These are phyloP conservation scores for Acronicta aceris DNA, from an alignment of 2,888 invertebrate species.

Conservation along the genomic window DNA sequence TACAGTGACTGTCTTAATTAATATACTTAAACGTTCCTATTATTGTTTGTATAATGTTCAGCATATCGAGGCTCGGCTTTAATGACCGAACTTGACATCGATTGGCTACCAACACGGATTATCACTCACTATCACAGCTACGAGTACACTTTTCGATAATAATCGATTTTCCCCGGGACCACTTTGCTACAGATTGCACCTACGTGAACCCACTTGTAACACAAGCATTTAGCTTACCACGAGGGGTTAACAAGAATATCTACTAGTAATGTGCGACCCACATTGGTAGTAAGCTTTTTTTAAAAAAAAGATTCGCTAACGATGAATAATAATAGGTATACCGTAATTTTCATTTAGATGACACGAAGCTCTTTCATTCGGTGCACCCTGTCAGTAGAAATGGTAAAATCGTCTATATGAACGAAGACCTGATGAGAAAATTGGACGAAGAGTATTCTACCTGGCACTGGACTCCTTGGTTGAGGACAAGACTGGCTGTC, in stretches of 20 bases:
- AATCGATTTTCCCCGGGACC: conserved; percentile 30
- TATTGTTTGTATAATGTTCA: neutral
- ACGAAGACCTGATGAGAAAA: conserved; percentile 69
- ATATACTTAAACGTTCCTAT: neutral
- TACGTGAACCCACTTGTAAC: no score
- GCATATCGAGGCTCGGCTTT: conserved; percentile 18
- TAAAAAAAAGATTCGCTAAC: conserved; percentile 14
- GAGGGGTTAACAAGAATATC: no score
- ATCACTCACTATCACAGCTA: conserved; percentile 32
- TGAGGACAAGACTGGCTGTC: conserved; percentile 74
- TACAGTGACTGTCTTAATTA: neutral
- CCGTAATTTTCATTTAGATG: conserved; percentile 62
- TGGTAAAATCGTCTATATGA: conserved; percentile 74
- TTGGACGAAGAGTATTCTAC: conserved; percentile 69
- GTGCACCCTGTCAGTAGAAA: conserved; percentile 63
- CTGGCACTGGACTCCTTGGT: conserved; percentile 86
- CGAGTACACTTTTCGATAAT: conserved; percentile 20
- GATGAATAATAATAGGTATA: conserved; percentile 6
- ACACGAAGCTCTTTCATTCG: conserved; percentile 47
- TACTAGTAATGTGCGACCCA: no score
- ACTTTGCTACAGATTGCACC: no score
- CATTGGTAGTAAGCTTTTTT: no score
- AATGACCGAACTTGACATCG: conserved; percentile 19
- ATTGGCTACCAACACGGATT: conserved; percentile 21
- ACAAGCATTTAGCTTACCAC: no score